Conservation (phyloP, 1,140 invertebrate species). For the Lepidotrigona ventralis region DNA sequence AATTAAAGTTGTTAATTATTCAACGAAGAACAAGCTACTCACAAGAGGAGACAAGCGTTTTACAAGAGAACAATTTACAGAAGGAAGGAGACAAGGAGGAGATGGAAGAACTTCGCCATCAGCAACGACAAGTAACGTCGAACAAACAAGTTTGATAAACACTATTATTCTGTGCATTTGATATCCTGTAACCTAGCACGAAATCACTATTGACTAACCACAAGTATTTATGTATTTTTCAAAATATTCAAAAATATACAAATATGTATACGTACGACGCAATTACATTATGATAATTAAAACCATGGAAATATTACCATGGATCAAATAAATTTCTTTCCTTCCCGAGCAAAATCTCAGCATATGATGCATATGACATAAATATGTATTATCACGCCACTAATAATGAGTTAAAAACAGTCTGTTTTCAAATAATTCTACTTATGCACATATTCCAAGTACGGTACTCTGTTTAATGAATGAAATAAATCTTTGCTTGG, state of each 20-base stretch:
- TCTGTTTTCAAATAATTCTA: too few relatives aligned
- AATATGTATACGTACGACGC: background rate
- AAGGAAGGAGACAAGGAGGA: background rate
- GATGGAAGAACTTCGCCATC: slow-evolving; percentile 30
- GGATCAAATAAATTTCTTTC: too few relatives aligned
- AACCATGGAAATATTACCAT: too few relatives aligned
- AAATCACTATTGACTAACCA: background rate
- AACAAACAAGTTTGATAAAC: background rate
- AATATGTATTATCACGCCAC: too few relatives aligned
- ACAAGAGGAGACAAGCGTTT: background rate
- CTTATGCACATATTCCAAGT: too few relatives aligned
- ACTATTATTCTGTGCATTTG: background rate
- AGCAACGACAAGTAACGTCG: background rate
- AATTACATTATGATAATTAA: too few relatives aligned
- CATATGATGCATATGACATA: too few relatives aligned
- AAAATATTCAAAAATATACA: background rate
- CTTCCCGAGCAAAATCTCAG: too few relatives aligned
- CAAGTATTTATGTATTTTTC: background rate
- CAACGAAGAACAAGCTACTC: background rate
- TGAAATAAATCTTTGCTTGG: too few relatives aligned
- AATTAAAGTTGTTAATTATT: background rate
- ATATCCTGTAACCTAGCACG: too few relatives aligned
- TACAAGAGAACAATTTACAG: background rate
- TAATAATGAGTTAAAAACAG: too few relatives aligned
- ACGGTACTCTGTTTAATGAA: too few relatives aligned